Evolutionary conservation across 2,888 invertebrate genomes (phyloP).

Genomic region (Ormyrus rosae): DNA sequence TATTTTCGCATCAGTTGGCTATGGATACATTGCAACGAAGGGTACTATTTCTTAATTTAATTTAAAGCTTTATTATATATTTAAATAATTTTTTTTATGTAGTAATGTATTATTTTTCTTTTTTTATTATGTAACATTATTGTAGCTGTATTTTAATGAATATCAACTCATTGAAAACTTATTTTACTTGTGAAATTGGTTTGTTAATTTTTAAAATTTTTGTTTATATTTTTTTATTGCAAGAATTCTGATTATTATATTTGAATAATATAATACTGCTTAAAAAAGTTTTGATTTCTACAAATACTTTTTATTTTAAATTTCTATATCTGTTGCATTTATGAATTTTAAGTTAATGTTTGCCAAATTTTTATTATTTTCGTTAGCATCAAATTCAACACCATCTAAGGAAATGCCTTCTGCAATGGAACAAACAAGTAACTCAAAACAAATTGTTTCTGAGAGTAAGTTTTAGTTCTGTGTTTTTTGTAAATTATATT

Average conservation of each 20-base stretch:
- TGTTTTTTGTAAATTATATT: conserved; percentile 43
- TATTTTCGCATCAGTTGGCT: not conserved
- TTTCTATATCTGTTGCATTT: not conserved
- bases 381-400: conserved; percentile 62
- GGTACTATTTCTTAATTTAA: not conserved
- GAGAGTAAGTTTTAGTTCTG: conserved; percentile 63
- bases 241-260: not conserved
- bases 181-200: not conserved
- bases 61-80: conserved; percentile 25
- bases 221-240: not conserved
- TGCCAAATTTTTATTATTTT: conserved; percentile 56
- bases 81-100: not conserved
- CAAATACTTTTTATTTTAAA: conserved; percentile 9
- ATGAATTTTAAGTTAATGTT: conserved; percentile 51
- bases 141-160: not conserved
- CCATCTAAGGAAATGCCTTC: conserved; percentile 58
- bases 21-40: not conserved
- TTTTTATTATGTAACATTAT: conserved; percentile 12
- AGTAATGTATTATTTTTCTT: not conserved
- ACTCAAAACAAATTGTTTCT: conserved; percentile 63
- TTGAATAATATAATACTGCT: not conserved
- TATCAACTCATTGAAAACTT: not conserved
- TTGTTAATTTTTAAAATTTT: not conserved
- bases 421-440: conserved; percentile 60
- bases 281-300: conserved; percentile 12